These are phyloP conservation scores for Corythaixoides concolor DNA, from an alignment of 2,113 vertebrate genomes.

Conservation along the genomic window DNA sequence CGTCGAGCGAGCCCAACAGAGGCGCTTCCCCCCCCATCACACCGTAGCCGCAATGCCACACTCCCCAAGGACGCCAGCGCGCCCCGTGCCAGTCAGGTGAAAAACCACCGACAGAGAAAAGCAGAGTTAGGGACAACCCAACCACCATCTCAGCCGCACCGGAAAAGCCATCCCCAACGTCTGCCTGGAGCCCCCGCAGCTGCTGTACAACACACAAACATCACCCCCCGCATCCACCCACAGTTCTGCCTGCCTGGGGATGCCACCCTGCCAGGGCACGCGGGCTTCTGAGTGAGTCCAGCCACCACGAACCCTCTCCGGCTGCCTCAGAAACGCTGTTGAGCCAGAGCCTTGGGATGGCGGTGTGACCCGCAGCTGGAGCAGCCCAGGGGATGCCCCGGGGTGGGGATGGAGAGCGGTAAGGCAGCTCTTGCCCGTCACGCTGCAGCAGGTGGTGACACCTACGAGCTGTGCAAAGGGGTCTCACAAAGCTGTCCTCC, in stretches of 20 bases:
- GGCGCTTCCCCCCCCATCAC: not conserved
- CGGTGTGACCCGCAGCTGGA: not conserved
- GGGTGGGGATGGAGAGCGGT: not conserved
- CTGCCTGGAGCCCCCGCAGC: not conserved
- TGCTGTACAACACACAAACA: not conserved
- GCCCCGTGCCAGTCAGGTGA: not conserved
- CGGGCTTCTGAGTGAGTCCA: not conserved
- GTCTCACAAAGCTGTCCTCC: too few species aligned
- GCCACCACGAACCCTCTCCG: not conserved
- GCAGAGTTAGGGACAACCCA: not conserved
- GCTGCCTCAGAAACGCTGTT: not conserved
- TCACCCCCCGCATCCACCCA: not conserved
- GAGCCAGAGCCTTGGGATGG: not conserved
- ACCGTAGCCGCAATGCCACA: rapidly evolving
- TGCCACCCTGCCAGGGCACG: not conserved
- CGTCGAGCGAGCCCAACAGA: not conserved
- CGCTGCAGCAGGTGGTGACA: not conserved
- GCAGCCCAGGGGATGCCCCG: not conserved
- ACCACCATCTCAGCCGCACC: not conserved
- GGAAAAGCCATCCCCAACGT: rapidly evolving
- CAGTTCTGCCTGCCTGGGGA: not conserved
- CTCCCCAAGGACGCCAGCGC: not conserved
- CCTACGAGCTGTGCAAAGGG: not conserved
- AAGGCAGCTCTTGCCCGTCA: not conserved
- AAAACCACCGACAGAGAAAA: not conserved